Conservation (phyloP, 2,113 vertebrate species). For the Mormyrus iriodes region DNA sequence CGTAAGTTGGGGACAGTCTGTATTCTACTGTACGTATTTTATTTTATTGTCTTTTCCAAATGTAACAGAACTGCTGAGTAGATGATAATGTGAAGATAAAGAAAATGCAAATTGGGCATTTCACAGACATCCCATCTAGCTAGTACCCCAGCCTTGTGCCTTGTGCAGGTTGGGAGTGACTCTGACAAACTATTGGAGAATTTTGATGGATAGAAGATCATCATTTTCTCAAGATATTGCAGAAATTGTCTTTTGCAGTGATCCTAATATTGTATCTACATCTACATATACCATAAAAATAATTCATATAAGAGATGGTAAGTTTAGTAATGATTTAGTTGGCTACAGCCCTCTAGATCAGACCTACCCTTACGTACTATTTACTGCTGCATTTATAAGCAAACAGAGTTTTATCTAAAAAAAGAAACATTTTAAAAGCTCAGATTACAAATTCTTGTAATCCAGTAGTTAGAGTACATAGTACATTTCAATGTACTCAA, state of each 20-base stretch:
- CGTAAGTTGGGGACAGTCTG: background rate
- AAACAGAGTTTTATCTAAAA: background rate
- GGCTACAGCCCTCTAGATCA: background rate
- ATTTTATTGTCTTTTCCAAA: background rate
- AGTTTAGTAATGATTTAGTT: background rate
- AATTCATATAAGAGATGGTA: background rate
- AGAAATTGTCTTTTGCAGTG: background rate
- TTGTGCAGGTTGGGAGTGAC: background rate
- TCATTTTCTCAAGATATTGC: background rate
- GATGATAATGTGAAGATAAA: background rate
- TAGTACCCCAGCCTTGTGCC: background rate
- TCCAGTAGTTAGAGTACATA: background rate
- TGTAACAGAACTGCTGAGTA: conserved; percentile 16
- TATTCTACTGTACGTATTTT: background rate
- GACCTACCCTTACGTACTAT: background rate
- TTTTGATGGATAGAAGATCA: background rate
- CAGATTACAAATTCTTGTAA: background rate
- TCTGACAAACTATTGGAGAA: background rate
- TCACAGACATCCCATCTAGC: background rate
- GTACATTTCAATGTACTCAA: background rate
- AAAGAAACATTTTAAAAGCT: background rate
- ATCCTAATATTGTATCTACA: too few relatives aligned
- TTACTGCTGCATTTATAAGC: background rate
- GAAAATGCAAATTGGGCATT: conserved; percentile 13
- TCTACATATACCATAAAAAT: too few relatives aligned